Conservation (phyloP, 2,113 vertebrate genomes). For the Oncorhynchus masou region DNA sequence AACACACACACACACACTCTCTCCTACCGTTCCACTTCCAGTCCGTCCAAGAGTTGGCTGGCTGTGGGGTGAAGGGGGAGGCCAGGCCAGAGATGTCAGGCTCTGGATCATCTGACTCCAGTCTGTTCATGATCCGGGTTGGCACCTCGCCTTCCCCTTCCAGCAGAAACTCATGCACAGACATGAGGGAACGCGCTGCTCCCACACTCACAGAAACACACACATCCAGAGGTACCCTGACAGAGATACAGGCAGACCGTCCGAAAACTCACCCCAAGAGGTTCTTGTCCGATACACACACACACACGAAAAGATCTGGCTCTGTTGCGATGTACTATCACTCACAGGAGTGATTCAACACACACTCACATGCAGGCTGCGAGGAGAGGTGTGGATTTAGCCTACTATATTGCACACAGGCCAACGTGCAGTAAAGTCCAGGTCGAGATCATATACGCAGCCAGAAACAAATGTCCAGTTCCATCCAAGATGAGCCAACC, state of each 20-base stretch:
- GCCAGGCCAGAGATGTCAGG: conserved; percentile 69
- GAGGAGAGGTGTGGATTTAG: conserved; percentile 2
- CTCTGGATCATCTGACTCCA: conserved; percentile 73
- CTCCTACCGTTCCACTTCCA: conserved; percentile 72
- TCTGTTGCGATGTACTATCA: neutral
- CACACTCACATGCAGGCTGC: conserved; percentile 11
- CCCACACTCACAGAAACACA: conserved; percentile 36
- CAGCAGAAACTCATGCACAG: conserved; percentile 73
- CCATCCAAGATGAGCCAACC: neutral
- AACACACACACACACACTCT: conserved; percentile 1
- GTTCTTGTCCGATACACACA: conserved; percentile 26
- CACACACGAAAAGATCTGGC: conserved; percentile 16
- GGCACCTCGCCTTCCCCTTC: conserved; percentile 70
- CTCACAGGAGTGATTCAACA: conserved; percentile 17
- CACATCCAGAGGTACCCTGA: conserved; percentile 38
- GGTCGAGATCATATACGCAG: neutral
- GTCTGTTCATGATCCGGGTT: conserved; percentile 63
- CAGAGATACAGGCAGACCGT: conserved; percentile 16
- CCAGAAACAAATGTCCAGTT: neutral
- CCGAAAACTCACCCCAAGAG: conserved; percentile 22
- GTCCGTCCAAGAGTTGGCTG: conserved; percentile 69
- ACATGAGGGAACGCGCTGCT: conserved; percentile 54
- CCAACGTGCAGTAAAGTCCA: neutral
- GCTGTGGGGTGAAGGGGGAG: conserved; percentile 50
- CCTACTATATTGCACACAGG: neutral